Percentiles rank a stretch among this genome's conserved stretches.
Conservation (phyloP, 2,888 invertebrate species). For the Drosophila affinis region DNA sequence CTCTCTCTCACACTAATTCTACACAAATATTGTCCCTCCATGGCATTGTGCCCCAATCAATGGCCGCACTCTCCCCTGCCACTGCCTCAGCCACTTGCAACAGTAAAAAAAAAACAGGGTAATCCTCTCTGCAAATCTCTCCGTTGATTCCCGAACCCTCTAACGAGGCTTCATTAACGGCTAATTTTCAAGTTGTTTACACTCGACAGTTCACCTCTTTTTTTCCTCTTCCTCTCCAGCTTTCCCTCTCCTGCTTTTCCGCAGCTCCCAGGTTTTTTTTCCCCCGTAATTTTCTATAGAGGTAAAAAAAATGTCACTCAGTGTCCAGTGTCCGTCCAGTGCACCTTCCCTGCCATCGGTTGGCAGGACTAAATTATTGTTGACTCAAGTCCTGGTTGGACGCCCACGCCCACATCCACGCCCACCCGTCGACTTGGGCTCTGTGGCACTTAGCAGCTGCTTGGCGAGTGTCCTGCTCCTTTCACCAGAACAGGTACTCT, state of each 20-base stretch:
- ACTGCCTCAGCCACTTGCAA: constrained; percentile 17
- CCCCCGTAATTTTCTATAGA: constrained; percentile 44
- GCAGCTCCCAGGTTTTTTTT: not conserved
- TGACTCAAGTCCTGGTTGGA: constrained; percentile 69
- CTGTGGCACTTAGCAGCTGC: constrained; percentile 63
- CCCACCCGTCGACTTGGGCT: constrained; percentile 8
- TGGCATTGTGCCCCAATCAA: constrained; percentile 63
- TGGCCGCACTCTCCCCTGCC: constrained; percentile 41
- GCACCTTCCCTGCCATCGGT: constrained; percentile 38
- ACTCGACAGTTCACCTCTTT: constrained; percentile 62
- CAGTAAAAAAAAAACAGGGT: not conserved
- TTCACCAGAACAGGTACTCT: constrained; percentile 22
- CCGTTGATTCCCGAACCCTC: constrained; percentile 15
- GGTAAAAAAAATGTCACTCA: constrained; percentile 68
- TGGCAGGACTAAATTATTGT: constrained; percentile 71
- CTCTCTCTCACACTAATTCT: constrained; percentile 61
- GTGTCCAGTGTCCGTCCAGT: constrained; percentile 53
- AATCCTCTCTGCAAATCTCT: constrained; percentile 17
- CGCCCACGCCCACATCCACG: not conserved
- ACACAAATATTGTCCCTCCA: constrained; percentile 63
- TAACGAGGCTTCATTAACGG: constrained; percentile 76
- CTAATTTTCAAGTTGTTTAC: constrained; percentile 78
- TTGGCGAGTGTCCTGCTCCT: constrained; percentile 31
- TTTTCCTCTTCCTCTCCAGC: not conserved
- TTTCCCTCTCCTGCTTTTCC: not conserved